Evolutionary conservation across 2,888 invertebrate species (phyloP), one percentile per base, ranked within the genome.

Genomic region (Dasysyrphus tricinctus): DNA sequence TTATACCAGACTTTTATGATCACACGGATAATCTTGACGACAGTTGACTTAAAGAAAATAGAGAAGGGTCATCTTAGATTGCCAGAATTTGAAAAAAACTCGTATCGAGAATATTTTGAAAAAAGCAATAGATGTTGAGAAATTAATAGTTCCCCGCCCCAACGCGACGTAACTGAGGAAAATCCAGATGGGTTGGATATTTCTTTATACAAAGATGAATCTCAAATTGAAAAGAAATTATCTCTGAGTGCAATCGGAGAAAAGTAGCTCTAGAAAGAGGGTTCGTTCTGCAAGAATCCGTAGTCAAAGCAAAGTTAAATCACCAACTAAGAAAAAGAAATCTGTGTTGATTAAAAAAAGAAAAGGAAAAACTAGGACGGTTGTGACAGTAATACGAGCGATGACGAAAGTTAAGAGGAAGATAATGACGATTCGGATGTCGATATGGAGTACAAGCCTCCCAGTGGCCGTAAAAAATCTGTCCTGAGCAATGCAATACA

Each of bases 1-100:
- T 97, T 93, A 96, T 96, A 82, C 97, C 97, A 0, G 98, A 98
- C 93, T 98, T 97, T 93, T 97, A 97, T 92, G 98, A 98, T 91
- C 94, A 94, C 88, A 98, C 97, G 90, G 97, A 97, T 96, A 97
- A 97, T 97, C 91, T 94, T 97, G 89, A 97, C 98, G 8, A 97
- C 97, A 88, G 94, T 98, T 85, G 96, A 96, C 88, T 93, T 98
- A 92, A 94, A 94, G 54, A 95, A 96, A 89, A 94, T 96, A 49
- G 95, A 95, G 79, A 96, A 95, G 89, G 95, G 96, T 88, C 95
- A 94, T 89, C 96, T 95, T 91, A 93, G 94, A 88, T 93, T 98
- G 88, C 95, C 95, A 3, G 94, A 95, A 61, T 94, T 94, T n/a
- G 98, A n/a, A 98, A 92, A 94, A 95, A 83, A 94, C 95, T 82